These are phyloP conservation scores for Macrosiphum euphorbiae DNA, from an alignment of 2,888 invertebrate genomes.

Conservation along the genomic window DNA sequence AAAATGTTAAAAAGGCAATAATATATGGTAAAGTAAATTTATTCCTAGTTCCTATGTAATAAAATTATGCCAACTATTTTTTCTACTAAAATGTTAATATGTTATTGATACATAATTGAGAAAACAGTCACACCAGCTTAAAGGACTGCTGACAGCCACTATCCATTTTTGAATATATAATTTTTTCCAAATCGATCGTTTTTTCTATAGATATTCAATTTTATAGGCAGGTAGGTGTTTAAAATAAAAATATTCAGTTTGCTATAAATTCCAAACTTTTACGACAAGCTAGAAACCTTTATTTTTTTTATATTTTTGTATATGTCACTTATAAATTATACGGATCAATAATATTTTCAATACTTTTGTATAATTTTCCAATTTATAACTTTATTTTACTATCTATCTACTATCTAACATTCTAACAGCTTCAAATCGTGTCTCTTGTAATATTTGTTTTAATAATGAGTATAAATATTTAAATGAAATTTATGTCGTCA, in stretches of 20 bases:
- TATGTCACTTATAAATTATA: neutral
- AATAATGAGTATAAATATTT: conserved; percentile 9
- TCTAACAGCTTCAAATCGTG: neutral
- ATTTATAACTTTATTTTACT: neutral
- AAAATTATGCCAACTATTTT: neutral
- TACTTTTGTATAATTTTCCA: neutral
- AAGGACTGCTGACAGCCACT: neutral
- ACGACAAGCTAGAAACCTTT: neutral
- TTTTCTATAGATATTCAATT: neutral
- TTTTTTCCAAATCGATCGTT: neutral
- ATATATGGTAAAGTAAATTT: neutral
- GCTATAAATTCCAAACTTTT: neutral
- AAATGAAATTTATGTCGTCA: neutral
- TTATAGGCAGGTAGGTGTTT: neutral
- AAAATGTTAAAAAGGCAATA: neutral
- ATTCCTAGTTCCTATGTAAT: neutral
- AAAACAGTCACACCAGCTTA: neutral
- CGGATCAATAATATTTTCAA: neutral
- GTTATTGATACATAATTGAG: neutral
- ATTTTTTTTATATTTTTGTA: neutral
- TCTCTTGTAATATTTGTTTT: neutral
- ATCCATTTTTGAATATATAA: neutral
- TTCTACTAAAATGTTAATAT: neutral
- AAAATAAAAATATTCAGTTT: neutral
- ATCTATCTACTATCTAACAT: neutral